Conservation (phyloP, 2,113 vertebrate genomes). For the Genyomyrus donnyi region DNA sequence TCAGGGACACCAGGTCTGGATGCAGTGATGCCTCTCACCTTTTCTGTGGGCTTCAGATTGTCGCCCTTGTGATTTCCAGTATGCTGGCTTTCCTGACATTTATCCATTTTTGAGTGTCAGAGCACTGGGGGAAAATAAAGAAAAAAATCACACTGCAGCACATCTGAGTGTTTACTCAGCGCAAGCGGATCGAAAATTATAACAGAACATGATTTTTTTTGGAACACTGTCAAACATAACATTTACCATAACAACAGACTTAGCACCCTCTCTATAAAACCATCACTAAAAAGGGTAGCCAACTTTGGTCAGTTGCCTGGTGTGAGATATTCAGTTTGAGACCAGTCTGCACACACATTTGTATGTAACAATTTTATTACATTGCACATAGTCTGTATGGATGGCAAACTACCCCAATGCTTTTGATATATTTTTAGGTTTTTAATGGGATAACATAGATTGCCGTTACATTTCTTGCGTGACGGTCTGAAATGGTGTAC, state of each 20-base stretch:
- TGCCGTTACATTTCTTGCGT: background rate
- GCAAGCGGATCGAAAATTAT: background rate
- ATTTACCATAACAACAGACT: background rate
- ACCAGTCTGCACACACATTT: background rate
- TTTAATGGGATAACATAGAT: background rate
- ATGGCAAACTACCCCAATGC: background rate
- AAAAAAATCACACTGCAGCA: background rate
- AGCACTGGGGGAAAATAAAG: background rate
- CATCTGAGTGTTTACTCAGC: background rate
- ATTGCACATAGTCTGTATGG: background rate
- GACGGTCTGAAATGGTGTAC: background rate
- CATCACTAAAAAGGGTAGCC: background rate
- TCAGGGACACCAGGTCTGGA: background rate
- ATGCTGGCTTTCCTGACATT: background rate
- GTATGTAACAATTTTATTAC: background rate
- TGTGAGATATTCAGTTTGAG: background rate
- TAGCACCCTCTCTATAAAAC: background rate
- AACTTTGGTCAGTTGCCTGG: too few relatives aligned
- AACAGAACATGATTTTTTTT: background rate
- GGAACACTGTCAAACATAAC: background rate
- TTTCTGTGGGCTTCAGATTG: background rate
- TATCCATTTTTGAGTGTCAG: constrained; percentile 8
- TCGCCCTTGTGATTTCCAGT: background rate
- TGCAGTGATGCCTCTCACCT: background rate
- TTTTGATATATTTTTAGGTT: background rate